These are phyloP conservation scores for Drosophila bocki DNA, from an alignment of 1,140 invertebrate genomes.

Conservation along the genomic window DNA sequence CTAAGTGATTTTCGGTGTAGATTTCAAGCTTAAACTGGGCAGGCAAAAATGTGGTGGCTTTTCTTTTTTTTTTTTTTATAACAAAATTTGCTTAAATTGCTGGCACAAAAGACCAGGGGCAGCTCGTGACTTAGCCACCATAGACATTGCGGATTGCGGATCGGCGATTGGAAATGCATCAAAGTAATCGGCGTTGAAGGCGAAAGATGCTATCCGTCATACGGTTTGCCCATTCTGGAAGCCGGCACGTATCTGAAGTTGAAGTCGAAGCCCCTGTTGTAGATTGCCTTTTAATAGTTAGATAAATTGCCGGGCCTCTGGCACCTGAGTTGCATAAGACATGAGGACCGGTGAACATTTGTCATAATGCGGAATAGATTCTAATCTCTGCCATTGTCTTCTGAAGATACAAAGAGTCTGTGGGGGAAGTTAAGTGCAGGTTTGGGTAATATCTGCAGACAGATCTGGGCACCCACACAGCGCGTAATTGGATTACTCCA, in stretches of 20 bases:
- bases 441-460: slow-evolving; percentile 16
- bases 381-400: slow-evolving; percentile 22
- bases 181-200: slow-evolving; percentile 56
- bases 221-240: slow-evolving; percentile 27
- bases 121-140: slow-evolving; percentile 61
- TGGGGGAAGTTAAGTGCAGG: slow-evolving; percentile 17
- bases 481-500: slow-evolving; percentile 43
- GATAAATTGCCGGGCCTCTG: slow-evolving; percentile 48
- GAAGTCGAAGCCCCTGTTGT: slow-evolving; percentile 36
- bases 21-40: slow-evolving; percentile 49
- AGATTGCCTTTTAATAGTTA: slow-evolving; percentile 69
- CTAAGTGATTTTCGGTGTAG: slow-evolving; percentile 79
- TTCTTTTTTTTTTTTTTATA: slow-evolving; percentile 11
- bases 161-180: slow-evolving; percentile 57
- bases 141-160: slow-evolving; percentile 31
- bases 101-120: slow-evolving; percentile 55
- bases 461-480: slow-evolving; percentile 27
- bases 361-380: slow-evolving; percentile 77
- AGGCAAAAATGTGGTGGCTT: slow-evolving; percentile 56
- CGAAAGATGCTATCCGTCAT: slow-evolving; percentile 69
- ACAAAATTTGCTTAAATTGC: slow-evolving; percentile 64
- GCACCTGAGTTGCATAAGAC: slow-evolving; percentile 72
- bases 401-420: neutral
- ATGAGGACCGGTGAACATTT: slow-evolving; percentile 46
- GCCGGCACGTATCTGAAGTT: slow-evolving; percentile 60